These are phyloP conservation scores for Lasioglossum leucozonium DNA, from an alignment of 2,888 invertebrate genomes.

Conservation along the genomic window DNA sequence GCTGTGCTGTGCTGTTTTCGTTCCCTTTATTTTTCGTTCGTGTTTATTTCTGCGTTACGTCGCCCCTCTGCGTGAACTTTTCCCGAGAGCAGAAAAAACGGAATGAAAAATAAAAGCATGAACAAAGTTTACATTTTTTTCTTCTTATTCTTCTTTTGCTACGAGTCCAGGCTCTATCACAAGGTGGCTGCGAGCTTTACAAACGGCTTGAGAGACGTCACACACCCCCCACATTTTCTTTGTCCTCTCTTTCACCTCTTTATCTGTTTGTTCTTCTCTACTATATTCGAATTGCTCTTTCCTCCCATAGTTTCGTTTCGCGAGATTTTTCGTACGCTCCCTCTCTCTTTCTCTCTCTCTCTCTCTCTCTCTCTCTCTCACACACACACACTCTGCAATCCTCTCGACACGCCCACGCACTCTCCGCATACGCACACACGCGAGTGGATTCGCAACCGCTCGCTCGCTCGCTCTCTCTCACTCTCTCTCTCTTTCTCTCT, in stretches of 20 bases:
- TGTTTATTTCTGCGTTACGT: constrained; percentile 7
- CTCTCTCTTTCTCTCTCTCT: not conserved
- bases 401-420: not conserved
- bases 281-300: not conserved
- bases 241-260: constrained; percentile 20
- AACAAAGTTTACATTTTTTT: constrained; percentile 39
- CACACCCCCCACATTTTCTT: not conserved
- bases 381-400: too few relatives aligned
- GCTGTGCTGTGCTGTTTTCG: constrained; percentile 25
- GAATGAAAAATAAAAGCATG: constrained; percentile 42
- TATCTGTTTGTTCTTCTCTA: not conserved
- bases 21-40: constrained; percentile 15
- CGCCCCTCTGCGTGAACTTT: not conserved
- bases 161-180: constrained; percentile 84
- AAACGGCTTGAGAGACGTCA: constrained; percentile 74
- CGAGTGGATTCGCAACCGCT: not conserved
- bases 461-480: constrained; percentile 21
- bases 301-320: constrained; percentile 29
- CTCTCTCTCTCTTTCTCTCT: constrained; percentile 46
- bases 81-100: constrained; percentile 14
- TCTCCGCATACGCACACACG: not conserved
- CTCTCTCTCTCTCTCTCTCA: too few relatives aligned
- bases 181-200: constrained; percentile 82
- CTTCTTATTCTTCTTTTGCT: not conserved
- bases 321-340: constrained; percentile 26